Evolutionary conservation across 2,888 invertebrate species (phyloP).

Genomic region (Macrosiphum euphorbiae): DNA sequence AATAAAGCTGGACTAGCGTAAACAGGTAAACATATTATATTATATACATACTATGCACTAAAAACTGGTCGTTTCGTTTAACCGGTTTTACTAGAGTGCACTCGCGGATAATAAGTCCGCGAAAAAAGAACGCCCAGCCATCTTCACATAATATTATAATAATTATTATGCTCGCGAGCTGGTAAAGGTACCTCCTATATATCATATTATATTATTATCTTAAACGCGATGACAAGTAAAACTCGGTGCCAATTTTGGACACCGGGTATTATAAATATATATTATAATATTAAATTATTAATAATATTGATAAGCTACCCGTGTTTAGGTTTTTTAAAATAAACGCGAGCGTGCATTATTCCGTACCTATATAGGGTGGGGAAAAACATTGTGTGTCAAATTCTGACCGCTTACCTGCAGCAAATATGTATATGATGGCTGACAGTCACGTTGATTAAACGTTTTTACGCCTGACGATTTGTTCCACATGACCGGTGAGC

Average conservation of each 20-base stretch:
- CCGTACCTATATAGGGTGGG: neutral
- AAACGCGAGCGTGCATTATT: neutral
- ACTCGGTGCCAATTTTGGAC: slow-evolving; percentile 24
- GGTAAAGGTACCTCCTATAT: neutral
- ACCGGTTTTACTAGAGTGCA: neutral
- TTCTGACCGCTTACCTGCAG: slow-evolving; percentile 52
- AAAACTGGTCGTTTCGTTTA: neutral
- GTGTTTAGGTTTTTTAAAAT: neutral
- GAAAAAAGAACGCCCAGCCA: neutral
- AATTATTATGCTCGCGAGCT: neutral
- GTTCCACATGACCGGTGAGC: slow-evolving; percentile 62
- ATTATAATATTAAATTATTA: neutral
- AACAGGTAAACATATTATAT: too few species aligned
- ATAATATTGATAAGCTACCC: neutral
- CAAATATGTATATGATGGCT: slow-evolving; percentile 30
- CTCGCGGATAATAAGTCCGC: neutral
- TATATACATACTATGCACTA: neutral
- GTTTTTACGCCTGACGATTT: slow-evolving; percentile 60
- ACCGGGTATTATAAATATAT: neutral
- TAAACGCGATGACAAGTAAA: neutral
- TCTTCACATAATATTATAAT: neutral
- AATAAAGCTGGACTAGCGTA: neutral
- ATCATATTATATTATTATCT: neutral
- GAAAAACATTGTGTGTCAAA: slow-evolving; percentile 50
- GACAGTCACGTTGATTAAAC: slow-evolving; percentile 59